Evolutionary conservation across 2,888 invertebrate genomes (phyloP).

Genomic region (Himalopsyche japonica): DNA sequence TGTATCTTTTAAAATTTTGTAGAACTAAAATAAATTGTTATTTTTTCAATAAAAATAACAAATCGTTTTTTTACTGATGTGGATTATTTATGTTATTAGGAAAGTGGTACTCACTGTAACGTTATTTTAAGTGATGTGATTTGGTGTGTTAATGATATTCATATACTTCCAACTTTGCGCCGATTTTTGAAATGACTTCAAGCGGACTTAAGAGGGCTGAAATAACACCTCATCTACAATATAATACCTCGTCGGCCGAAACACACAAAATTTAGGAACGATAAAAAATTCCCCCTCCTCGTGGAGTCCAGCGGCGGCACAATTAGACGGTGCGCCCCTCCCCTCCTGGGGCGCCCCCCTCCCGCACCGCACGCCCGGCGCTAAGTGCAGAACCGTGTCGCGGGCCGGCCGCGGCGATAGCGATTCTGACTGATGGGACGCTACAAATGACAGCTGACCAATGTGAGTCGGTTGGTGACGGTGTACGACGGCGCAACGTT

Average conservation of each 20-base stretch:
- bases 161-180: no score
- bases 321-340: slow-evolving; percentile 21
- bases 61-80: no score
- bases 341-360: not conserved
- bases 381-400: slow-evolving; percentile 41
- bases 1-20: no score
- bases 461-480: slow-evolving; percentile 16
- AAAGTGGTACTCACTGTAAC: no score
- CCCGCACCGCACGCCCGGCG: slow-evolving; percentile 6
- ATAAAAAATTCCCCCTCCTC: not conserved
- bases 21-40: no score
- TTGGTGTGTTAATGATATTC: no score
- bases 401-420: slow-evolving; percentile 30
- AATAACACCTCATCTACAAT: not conserved
- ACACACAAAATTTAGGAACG: not conserved
- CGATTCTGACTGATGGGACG: slow-evolving; percentile 36
- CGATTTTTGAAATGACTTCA: not conserved
- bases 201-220: not conserved
- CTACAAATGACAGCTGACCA: slow-evolving; percentile 39
- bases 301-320: slow-evolving; percentile 9
- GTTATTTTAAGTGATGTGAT: no score
- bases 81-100: no score
- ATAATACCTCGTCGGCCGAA: not conserved
- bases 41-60: no score
- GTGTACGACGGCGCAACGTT: slow-evolving; percentile 9